These are phyloP conservation scores for Craterocephalus amniculus DNA, from an alignment of 2,797 vertebrate genomes.

Conservation along the genomic window DNA sequence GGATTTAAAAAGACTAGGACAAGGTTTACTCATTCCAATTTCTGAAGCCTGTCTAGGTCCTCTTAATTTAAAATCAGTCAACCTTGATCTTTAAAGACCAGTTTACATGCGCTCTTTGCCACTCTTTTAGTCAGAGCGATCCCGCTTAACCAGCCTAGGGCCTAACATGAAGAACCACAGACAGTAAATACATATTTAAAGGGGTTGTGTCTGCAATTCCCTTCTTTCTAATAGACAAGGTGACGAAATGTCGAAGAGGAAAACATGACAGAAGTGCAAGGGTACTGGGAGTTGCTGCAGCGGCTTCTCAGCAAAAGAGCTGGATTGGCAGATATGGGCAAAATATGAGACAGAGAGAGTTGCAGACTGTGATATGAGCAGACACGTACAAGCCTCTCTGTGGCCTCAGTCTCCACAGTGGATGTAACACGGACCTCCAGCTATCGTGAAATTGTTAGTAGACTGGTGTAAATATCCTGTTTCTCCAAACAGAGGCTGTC, in stretches of 20 bases:
- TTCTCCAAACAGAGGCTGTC: neutral
- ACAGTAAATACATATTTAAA: conserved; percentile 13
- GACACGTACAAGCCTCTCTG: conserved; percentile 67
- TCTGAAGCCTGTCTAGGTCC: conserved; percentile 19
- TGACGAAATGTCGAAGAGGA: conserved; percentile 2
- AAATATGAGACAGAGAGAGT: conserved; percentile 48
- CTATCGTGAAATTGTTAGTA: conserved; percentile 17
- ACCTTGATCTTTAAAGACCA: conserved; percentile 51
- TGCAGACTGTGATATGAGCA: conserved; percentile 63
- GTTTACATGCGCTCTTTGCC: conserved; percentile 44
- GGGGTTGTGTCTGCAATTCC: conserved; percentile 4
- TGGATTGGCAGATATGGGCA: conserved; percentile 47
- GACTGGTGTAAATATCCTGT: conserved; percentile 5
- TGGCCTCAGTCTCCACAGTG: conserved; percentile 45
- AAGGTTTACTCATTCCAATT: conserved; percentile 52
- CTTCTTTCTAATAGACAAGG: conserved; percentile 21
- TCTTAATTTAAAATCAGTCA: conserved; percentile 48
- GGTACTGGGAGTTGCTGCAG: conserved; percentile 13
- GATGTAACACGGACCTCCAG: conserved; percentile 39
- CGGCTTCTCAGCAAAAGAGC: conserved; percentile 32
- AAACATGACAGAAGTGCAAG: conserved; percentile 20
- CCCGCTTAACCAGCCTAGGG: conserved; percentile 43
- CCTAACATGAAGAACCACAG: conserved; percentile 44
- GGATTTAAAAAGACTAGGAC: conserved; percentile 28
- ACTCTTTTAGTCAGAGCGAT: conserved; percentile 31